These are phyloP conservation scores for Cantharis rustica DNA, from an alignment of 2,888 invertebrate genomes.

Conservation along the genomic window DNA sequence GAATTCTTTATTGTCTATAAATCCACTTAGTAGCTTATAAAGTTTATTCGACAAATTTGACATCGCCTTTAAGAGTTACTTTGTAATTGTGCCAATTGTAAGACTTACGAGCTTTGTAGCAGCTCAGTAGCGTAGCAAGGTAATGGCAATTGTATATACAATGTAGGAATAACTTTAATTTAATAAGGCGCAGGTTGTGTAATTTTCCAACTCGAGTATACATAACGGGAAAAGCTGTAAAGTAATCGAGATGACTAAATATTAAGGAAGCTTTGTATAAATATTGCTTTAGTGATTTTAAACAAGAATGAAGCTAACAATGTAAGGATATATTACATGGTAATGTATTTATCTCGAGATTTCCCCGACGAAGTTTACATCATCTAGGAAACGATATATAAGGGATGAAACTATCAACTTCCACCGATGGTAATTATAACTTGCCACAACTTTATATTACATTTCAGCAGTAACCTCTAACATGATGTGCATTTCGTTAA, in stretches of 20 bases:
- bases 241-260: not conserved
- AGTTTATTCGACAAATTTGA: not conserved
- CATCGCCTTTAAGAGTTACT: not conserved
- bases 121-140: not conserved
- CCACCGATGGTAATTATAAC: slow-evolving; percentile 38
- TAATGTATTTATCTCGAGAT: not conserved
- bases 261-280: not conserved
- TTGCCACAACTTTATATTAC: slow-evolving; percentile 33
- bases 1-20: not conserved
- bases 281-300: not conserved
- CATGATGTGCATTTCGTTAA: not conserved
- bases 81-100: not conserved
- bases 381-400: not conserved
- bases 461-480: slow-evolving; percentile 8
- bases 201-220: not conserved
- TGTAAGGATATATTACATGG: not conserved
- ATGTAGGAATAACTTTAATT: not conserved
- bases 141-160: no score
- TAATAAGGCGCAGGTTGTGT: not conserved
- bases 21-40: not conserved
- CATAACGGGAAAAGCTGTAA: not conserved
- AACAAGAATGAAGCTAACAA: not conserved
- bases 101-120: not conserved
- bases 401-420: slow-evolving; percentile 35
- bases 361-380: not conserved